These are phyloP conservation scores for Callorhinus ursinus DNA, from an alignment of 2,113 vertebrate species.

Conservation along the genomic window DNA sequence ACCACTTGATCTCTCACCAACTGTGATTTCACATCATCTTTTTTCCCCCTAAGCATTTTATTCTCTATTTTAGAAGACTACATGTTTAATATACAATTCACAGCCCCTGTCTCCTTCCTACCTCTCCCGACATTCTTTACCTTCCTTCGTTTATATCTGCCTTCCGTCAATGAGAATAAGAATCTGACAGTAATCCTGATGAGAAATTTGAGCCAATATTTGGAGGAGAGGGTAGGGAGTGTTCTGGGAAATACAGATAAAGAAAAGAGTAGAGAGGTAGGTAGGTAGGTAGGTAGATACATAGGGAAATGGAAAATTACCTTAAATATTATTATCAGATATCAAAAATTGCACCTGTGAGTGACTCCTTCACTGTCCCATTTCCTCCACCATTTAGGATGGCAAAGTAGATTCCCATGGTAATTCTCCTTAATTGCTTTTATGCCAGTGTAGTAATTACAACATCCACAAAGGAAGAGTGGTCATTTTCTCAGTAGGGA, in stretches of 20 bases:
- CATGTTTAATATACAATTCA: not conserved
- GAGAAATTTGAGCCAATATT: conserved; percentile 39
- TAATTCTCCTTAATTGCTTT: conserved; percentile 17
- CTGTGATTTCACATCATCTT: not conserved
- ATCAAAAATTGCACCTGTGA: not conserved
- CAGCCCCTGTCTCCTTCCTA: not conserved
- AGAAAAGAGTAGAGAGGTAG: not conserved
- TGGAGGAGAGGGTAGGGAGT: not conserved
- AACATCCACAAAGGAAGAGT: not conserved
- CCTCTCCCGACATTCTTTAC: not conserved
- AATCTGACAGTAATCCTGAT: not conserved
- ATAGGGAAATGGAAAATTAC: not conserved
- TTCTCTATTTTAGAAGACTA: not conserved
- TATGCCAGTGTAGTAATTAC: conserved; percentile 18
- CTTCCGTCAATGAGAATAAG: not conserved
- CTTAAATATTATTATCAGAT: conserved; percentile 16
- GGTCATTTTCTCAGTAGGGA: conserved; percentile 57
- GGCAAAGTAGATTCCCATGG: conserved; percentile 1
- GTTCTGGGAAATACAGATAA: not conserved
- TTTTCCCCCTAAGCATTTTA: not conserved
- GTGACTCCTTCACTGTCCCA: not conserved
- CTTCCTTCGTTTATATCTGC: not conserved
- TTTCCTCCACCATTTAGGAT: not conserved
- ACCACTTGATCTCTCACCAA: not conserved
- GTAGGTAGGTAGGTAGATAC: not conserved